Evolutionary conservation across 2,113 vertebrate genomes (phyloP), one percentile per base, ranked within the genome.

Genomic region (Mormyrus iriodes): DNA sequence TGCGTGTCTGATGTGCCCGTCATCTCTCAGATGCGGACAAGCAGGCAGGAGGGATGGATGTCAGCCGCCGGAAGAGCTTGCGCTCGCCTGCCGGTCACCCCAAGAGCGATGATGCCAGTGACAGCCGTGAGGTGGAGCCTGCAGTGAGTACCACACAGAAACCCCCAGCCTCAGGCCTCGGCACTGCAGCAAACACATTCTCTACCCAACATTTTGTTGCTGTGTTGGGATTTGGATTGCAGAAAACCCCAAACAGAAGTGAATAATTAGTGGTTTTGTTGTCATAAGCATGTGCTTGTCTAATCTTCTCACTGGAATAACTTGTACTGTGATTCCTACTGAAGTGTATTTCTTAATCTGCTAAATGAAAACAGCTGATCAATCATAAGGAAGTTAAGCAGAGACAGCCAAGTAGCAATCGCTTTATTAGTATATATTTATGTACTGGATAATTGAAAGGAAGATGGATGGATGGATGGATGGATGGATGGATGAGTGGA

Each of bases 91-190:
- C 91, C 0, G 92, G 90, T 89, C 94, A 85, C 0, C 91, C 92
- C 90, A 94, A 92, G 52, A 85, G 88, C 0, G 95, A 96, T 84
- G 96, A 97, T 55, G 95, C 95, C 89, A 96, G 95, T 0, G 96
- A 97, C 93, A 97, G 96, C 87, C 95, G 0, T 0, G 97, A 97
- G 93, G 96, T 97, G 5, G 95, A 95, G 42, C 94, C 88, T 1
- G 93, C 8, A 92, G 96, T 97, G 92, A 97, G 35, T 90, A 27
- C 82, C 5, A 65, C 52, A 44, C 15, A 8, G 3, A 51, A 49
- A 15, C 46, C 46, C 15, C 12, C 9, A 27, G 51, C 8, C 52
- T 87, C 51, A 27, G 6, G 58, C 31, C n/a, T 2, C 46, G 42
- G 19, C 76, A 83, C 35, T 35, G 52, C 86, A 48, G 79, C 42